Evolutionary conservation across 2,888 invertebrate species (phyloP).

Genomic region (Rhamnusium bicolor): DNA sequence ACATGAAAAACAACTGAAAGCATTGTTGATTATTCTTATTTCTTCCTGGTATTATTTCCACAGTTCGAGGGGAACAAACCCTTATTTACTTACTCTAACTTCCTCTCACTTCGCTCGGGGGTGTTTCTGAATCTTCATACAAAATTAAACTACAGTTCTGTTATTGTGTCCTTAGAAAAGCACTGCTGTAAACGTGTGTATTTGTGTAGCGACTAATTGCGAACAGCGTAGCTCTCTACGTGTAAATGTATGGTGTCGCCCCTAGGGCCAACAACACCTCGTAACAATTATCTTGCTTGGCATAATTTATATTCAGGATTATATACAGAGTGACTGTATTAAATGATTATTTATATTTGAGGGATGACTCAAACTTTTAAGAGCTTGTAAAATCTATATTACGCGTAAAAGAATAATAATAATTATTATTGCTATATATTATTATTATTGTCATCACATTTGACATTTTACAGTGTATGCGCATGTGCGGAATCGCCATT

Average conservation of each 20-base stretch:
- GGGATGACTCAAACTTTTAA: too few relatives aligned
- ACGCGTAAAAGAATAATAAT: too few relatives aligned
- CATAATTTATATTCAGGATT: constrained; percentile 1
- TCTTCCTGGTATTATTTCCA: neutral
- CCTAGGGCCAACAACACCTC: constrained; percentile 13
- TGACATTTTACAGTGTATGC: too few relatives aligned
- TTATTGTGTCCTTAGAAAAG: neutral
- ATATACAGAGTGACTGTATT: neutral
- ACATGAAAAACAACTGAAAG: neutral
- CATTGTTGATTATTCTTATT: neutral
- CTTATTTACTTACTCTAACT: neutral
- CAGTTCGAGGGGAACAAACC: neutral
- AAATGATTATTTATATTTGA: too few relatives aligned
- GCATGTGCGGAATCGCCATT: too few relatives aligned
- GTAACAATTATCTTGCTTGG: constrained; percentile 15
- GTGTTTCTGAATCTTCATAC: neutral
- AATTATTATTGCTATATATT: too few relatives aligned
- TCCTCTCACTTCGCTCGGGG: neutral
- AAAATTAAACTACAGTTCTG: neutral
- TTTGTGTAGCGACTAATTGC: constrained; percentile 8
- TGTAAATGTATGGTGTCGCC: constrained; percentile 14
- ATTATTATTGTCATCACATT: too few relatives aligned
- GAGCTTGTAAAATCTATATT: too few relatives aligned
- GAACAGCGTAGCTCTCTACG: constrained; percentile 7
- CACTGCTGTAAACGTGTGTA: neutral